phyloP scores from a whole-genome alignment of 2,113 vertebrate species.

The Odobenus rosmarus region DNA sequence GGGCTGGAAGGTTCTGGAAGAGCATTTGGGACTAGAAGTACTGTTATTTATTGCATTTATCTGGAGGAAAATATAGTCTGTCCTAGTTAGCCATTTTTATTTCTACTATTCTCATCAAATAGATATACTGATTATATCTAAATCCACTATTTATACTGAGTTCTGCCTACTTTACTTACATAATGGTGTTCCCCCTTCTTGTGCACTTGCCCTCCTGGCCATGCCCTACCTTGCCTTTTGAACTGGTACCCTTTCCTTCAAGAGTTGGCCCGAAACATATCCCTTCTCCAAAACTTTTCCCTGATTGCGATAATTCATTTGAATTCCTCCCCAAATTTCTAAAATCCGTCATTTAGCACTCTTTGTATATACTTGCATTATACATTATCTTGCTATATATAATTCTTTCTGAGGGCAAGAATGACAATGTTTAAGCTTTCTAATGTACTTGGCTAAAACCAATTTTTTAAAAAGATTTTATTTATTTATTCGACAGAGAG shows the following conservation, averaged over 20 bases:
- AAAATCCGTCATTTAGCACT: not conserved
- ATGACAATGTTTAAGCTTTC: not conserved
- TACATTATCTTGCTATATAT: not conserved
- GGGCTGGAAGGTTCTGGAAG: not conserved
- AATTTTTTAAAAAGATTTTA: not conserved
- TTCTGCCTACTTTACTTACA: not conserved
- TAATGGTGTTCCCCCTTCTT: not conserved
- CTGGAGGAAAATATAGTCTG: not conserved
- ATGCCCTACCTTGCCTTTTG: not conserved
- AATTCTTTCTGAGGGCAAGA: not conserved
- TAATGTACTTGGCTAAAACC: not conserved
- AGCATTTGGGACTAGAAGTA: not conserved
- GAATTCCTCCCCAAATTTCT: not conserved
- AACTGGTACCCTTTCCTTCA: not conserved
- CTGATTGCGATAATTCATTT: not conserved
- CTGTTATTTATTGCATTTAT: not conserved
- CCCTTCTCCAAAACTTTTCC: not conserved
- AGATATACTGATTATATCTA: not conserved
- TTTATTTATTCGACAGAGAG: too few species aligned
- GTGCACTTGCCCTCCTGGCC: not conserved
- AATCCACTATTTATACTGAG: not conserved
- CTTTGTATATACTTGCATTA: not conserved
- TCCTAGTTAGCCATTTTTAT: not conserved
- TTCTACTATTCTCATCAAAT: not conserved
- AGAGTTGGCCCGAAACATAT: not conserved